These are phyloP conservation scores for Synanthedon vespiformis DNA, from an alignment of 2,888 invertebrate species.

Conservation along the genomic window DNA sequence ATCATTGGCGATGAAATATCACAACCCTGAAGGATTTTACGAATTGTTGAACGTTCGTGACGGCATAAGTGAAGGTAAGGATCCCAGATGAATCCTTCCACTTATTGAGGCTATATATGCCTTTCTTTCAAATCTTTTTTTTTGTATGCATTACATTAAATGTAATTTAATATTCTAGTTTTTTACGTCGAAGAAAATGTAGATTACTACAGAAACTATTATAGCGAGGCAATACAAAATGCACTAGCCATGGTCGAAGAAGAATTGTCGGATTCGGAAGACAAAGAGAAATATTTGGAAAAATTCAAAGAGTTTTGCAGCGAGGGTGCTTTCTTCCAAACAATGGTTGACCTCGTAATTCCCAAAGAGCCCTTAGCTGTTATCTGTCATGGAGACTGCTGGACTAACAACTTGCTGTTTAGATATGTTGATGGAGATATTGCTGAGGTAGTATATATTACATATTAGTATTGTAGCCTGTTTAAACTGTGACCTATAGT, in stretches of 20 bases:
- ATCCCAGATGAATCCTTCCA: neutral
- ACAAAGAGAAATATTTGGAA: slow-evolving; percentile 65
- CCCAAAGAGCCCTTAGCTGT: slow-evolving; percentile 75
- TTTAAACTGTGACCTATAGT: neutral
- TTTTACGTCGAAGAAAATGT: slow-evolving; percentile 75
- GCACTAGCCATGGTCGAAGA: slow-evolving; percentile 75
- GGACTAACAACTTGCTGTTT: slow-evolving; percentile 81
- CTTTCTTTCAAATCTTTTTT: neutral
- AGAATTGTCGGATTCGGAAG: slow-evolving; percentile 38
- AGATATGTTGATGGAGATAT: slow-evolving; percentile 67
- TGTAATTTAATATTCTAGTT: slow-evolving; percentile 34
- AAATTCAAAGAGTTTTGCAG: slow-evolving; percentile 73
- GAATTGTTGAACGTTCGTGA: slow-evolving; percentile 56
- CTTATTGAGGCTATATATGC: neutral
- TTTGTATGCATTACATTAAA: neutral
- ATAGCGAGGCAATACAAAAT: slow-evolving; percentile 73
- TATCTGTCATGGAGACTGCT: slow-evolving; percentile 81
- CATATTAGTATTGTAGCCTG: neutral
- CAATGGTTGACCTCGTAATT: slow-evolving; percentile 74
- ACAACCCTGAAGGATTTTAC: slow-evolving; percentile 68
- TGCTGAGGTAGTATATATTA: slow-evolving; percentile 48
- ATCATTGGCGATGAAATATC: slow-evolving; percentile 73
- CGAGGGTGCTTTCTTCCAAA: slow-evolving; percentile 74
- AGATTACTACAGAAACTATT: slow-evolving; percentile 78
- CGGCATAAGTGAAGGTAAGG: slow-evolving; percentile 57